phyloP scores from a whole-genome alignment of 2,888 invertebrate species.

The Silvanus unidentatus region DNA sequence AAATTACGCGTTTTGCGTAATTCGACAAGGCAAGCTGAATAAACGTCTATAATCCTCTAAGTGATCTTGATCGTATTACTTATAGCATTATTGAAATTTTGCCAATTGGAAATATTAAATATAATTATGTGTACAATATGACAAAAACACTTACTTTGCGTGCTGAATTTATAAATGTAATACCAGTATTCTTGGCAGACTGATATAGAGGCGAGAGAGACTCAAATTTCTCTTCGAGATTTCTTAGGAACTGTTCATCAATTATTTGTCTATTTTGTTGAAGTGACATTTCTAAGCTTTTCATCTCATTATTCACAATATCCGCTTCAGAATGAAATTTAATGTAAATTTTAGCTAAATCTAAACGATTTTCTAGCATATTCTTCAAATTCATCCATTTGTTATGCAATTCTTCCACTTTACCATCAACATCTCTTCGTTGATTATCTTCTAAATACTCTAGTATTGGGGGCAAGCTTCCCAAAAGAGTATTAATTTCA shows the following conservation, averaged over 20 bases:
- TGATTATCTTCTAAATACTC: constrained; percentile 62
- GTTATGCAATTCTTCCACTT: constrained; percentile 57
- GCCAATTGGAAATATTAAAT: background rate
- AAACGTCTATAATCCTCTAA: too few species aligned
- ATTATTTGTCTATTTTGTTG: constrained; percentile 47
- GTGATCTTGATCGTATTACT: too few species aligned
- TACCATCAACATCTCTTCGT: constrained; percentile 55
- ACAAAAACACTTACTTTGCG: constrained; percentile 48
- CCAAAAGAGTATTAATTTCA: constrained; percentile 60
- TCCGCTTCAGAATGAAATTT: constrained; percentile 67
- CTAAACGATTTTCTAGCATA: constrained; percentile 57
- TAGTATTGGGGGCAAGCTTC: constrained; percentile 57
- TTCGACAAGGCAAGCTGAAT: too few species aligned
- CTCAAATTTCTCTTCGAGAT: constrained; percentile 60
- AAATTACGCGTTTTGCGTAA: too few species aligned
- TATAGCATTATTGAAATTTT: too few species aligned
- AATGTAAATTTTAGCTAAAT: constrained; percentile 61
- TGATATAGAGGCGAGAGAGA: constrained; percentile 57
- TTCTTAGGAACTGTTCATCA: constrained; percentile 49
- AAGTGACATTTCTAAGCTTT: constrained; percentile 57
- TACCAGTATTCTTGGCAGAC: constrained; percentile 61
- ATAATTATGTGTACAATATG: background rate
- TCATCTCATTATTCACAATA: constrained; percentile 59
- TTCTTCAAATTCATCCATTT: constrained; percentile 60
- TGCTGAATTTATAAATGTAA: constrained; percentile 60